phyloP scores from a whole-genome alignment of 2,113 vertebrate genomes.

The Pachypanchax playfairii region DNA sequence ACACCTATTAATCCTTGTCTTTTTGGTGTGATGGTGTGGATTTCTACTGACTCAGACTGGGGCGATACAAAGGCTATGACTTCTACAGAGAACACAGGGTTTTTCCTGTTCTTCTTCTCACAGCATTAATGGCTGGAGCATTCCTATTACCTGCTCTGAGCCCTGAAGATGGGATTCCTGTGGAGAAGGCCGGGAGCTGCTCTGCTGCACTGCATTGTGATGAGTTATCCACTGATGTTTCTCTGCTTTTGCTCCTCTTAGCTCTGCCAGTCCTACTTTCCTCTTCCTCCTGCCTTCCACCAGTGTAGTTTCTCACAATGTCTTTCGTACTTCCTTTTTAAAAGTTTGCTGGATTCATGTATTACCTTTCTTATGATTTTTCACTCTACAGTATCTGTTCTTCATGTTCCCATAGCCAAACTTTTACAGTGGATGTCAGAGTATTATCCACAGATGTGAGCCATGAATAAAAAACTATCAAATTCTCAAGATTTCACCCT shows the following conservation, averaged over 20 bases:
- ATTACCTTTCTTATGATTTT: slow-evolving; percentile 2
- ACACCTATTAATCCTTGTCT: slow-evolving; percentile 52
- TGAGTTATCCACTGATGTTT: slow-evolving; percentile 82
- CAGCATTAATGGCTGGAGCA: slow-evolving; percentile 78
- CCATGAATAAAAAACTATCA: slow-evolving; percentile 11
- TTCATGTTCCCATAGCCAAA: slow-evolving; percentile 7
- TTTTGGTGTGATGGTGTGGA: slow-evolving; percentile 32
- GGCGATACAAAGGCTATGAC: slow-evolving; percentile 57
- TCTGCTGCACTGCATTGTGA: slow-evolving; percentile 79
- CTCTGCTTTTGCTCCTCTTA: slow-evolving; percentile 69
- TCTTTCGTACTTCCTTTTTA: slow-evolving; percentile 32
- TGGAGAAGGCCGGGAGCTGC: slow-evolving; percentile 72
- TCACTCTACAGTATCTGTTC: slow-evolving; percentile 15
- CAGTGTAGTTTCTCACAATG: slow-evolving; percentile 41
- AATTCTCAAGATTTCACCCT: slow-evolving; percentile 2
- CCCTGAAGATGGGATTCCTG: slow-evolving; percentile 80
- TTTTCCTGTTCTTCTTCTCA: slow-evolving; percentile 71
- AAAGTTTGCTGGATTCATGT: slow-evolving; percentile 33
- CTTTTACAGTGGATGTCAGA: not conserved
- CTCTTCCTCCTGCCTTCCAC: slow-evolving; percentile 49
- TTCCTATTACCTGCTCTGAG: slow-evolving; percentile 82
- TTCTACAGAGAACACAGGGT: slow-evolving; percentile 63
- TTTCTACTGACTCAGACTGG: slow-evolving; percentile 55
- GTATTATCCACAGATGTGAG: not conserved
- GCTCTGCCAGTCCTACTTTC: slow-evolving; percentile 61